A percentile compares a stretch with the other conserved stretches of the same genome.
These are phyloP conservation scores for Meloidogyne chitwoodi DNA, from an alignment of 1,140 invertebrate species.

Conservation along the genomic window DNA sequence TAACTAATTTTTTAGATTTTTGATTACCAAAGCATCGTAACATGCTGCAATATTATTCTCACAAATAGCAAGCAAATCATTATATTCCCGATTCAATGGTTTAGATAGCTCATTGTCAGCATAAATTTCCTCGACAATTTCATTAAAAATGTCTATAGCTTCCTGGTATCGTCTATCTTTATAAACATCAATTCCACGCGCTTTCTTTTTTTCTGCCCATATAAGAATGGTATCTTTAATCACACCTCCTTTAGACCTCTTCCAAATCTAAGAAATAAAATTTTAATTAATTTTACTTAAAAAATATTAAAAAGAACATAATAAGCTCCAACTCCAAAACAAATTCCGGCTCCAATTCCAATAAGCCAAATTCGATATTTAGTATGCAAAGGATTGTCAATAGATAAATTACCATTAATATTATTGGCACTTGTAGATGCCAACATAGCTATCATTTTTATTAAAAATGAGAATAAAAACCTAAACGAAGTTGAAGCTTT, in stretches of 20 bases:
- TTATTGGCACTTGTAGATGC: neutral
- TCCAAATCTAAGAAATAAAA: neutral
- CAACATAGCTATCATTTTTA: neutral
- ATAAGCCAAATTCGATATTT: neutral
- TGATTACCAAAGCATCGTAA: slow-evolving; percentile 8
- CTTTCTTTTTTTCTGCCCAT: slow-evolving; percentile 3
- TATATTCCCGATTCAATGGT: neutral
- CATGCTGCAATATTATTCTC: slow-evolving; percentile 19
- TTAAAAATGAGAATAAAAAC: neutral
- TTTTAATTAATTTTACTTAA: neutral
- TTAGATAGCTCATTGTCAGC: neutral
- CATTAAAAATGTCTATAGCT: slow-evolving; percentile 7
- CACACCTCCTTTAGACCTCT: neutral
- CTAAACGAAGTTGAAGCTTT: neutral
- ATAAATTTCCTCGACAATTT: neutral
- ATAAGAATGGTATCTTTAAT: neutral
- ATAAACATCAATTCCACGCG: slow-evolving; percentile 11
- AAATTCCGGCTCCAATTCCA: neutral
- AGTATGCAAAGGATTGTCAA: neutral
- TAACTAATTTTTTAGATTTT: neutral
- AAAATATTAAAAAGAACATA: neutral
- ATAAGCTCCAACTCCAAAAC: neutral
- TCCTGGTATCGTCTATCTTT: slow-evolving; percentile 1
- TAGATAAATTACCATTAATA: neutral
- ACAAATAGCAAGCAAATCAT: slow-evolving; percentile 1